Base-by-base conservation (phyloP, 2,797 vertebrate genomes). In the Xerus rutilus region DNA sequence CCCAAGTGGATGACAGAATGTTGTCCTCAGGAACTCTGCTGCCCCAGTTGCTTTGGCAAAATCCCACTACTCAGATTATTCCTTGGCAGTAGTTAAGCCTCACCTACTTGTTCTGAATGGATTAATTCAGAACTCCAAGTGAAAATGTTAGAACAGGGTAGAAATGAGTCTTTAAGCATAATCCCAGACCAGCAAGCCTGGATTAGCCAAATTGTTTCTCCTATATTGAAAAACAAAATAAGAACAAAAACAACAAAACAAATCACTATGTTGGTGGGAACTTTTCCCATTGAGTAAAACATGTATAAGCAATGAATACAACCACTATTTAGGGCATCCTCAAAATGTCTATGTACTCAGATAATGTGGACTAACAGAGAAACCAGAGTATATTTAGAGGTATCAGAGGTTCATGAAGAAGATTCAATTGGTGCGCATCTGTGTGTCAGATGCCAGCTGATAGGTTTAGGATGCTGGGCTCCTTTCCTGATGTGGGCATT, bases 141-240 rank as follows among this genome's bases (percentile, higher is more conserved):
- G n/a, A 85, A 93, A 96, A 91, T 35, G 14, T 47, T 49, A 32
- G 18, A 52, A 45, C 30, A 62, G 67, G 91, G 88, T 78, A 96
- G 91, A 92, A 89, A 86, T 87, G 65, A 94, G 49, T 35, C 49
- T 79, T 78, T 88, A 90, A 93, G 49, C 69, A 76, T 92, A 94
- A 94, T 64, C 54, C 82, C 67, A 86, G 21, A 93, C 76, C 28
- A 90, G 67, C 59, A 85, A 77, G 70, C 32, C 47, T 62, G 18
- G 32, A 81, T 73, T 54, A 54, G 52, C 67, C 81, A 94, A 90
- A 92, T 20, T 64, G 76, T 89, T 62, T 59, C 78, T 87, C 25
- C 82, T 77, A 15, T 62, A 43, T 20, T 35, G 64, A 65, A 90
- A 84, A 70, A 45, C 13, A 52, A 91, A 76, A 14, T 5, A 21